Conservation (phyloP, 2,113 vertebrate genomes). For the Tinamus guttatus region DNA sequence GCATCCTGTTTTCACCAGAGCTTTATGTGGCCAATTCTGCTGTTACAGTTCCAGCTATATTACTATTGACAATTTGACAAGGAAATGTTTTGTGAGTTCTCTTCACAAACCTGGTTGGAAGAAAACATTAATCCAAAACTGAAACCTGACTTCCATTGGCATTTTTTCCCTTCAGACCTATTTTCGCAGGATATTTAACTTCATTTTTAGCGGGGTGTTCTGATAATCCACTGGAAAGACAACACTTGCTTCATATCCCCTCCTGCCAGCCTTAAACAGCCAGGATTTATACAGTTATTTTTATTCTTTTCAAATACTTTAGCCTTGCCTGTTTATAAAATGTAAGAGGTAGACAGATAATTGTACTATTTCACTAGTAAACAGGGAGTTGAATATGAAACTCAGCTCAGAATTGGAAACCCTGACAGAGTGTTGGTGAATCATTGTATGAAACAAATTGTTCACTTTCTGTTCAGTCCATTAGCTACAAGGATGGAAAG, state of each 20-base stretch:
- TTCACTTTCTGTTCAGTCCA: conserved; percentile 81
- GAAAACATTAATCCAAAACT: conserved; percentile 51
- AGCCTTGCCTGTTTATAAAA: conserved; percentile 69
- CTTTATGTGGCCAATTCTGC: conserved; percentile 62
- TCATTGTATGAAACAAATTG: conserved; percentile 81
- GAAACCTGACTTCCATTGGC: background rate
- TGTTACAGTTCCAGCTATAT: conserved; percentile 54
- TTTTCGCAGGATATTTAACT: conserved; percentile 54
- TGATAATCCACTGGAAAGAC: background rate
- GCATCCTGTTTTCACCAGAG: conserved; percentile 44
- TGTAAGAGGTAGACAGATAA: conserved; percentile 73
- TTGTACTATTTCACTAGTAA: conserved; percentile 76
- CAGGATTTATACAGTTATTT: conserved; percentile 63
- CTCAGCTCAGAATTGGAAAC: conserved; percentile 75
- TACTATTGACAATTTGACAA: conserved; percentile 49
- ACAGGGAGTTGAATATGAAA: conserved; percentile 75
- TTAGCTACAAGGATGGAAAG: conserved; percentile 79
- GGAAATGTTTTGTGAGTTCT: conserved; percentile 44
- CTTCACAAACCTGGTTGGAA: conserved; percentile 19
- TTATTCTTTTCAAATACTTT: conserved; percentile 55
- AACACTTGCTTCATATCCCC: conserved; percentile 46
- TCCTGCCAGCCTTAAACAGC: conserved; percentile 48
- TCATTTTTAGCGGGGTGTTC: conserved; percentile 40
- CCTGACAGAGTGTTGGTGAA: conserved; percentile 78
- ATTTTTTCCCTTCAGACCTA: conserved; percentile 30